Evolutionary conservation across 2,113 vertebrate species (phyloP).

Genomic region (Sorex araneus): DNA sequence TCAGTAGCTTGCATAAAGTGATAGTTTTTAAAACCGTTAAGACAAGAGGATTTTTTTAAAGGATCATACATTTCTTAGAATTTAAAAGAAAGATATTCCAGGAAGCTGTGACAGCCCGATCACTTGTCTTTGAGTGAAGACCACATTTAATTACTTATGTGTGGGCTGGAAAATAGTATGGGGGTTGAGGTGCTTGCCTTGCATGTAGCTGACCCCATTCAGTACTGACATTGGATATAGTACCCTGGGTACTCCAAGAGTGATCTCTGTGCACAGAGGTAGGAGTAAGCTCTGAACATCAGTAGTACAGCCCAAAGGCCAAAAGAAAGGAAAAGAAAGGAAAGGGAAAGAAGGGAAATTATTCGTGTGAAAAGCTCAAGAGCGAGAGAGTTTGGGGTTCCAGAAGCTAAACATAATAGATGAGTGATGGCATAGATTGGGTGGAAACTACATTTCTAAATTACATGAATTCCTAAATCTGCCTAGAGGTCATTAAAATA

Average conservation of each 20-base stretch:
- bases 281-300: no score
- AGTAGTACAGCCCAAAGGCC: no score
- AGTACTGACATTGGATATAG: no score
- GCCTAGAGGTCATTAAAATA: background rate
- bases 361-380: conserved; percentile 35
- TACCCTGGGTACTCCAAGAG: no score
- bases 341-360: no score
- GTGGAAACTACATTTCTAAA: conserved; percentile 48
- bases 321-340: no score
- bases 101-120: conserved; percentile 61
- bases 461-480: background rate
- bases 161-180: no score
- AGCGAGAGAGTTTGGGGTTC: background rate
- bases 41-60: conserved; percentile 83
- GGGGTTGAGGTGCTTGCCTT: no score
- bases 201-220: no score
- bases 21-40: conserved; percentile 81
- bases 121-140: background rate
- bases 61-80: conserved; percentile 77
- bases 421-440: background rate
- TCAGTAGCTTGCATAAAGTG: conserved; percentile 69
- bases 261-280: no score
- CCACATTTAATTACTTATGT: conserved; percentile 28
- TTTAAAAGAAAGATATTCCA: conserved; percentile 86
- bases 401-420: background rate